Conservation (phyloP, 2,113 vertebrate species). For the Fulica atra region DNA sequence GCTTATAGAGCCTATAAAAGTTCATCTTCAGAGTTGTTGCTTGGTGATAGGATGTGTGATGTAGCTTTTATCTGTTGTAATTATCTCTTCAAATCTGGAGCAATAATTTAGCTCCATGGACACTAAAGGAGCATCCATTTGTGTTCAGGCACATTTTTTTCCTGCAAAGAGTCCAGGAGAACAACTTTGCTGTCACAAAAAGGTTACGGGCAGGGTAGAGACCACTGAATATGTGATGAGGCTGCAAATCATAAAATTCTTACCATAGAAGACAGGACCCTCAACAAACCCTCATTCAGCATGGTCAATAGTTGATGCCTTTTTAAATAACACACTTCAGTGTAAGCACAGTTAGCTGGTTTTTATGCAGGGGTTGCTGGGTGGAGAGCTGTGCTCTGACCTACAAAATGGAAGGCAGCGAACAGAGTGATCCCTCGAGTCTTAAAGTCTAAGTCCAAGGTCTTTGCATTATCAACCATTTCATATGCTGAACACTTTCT, state of each 20-base stretch:
- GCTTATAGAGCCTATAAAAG: background rate
- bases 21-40: background rate
- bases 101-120: background rate
- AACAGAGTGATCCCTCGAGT: background rate
- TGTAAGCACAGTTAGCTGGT: background rate
- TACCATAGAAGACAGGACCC: background rate
- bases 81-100: background rate
- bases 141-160: background rate
- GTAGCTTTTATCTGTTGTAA: background rate
- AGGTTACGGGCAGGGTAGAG: background rate
- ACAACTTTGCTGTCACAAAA: background rate
- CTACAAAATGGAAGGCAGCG: background rate
- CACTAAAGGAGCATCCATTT: background rate
- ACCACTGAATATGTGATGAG: background rate
- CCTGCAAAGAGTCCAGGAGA: background rate
- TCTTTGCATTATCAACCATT: background rate
- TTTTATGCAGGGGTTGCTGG: background rate
- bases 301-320: background rate
- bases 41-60: background rate
- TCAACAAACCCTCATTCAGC: background rate
- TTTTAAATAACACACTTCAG: background rate
- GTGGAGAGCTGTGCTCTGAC: background rate
- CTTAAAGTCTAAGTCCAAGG: background rate
- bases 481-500: background rate
- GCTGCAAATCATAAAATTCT: background rate